A percentile compares a stretch with the other conserved stretches of the same genome.
phyloP scores from a whole-genome alignment of 2,797 vertebrate species.

The Menidia menidia region DNA sequence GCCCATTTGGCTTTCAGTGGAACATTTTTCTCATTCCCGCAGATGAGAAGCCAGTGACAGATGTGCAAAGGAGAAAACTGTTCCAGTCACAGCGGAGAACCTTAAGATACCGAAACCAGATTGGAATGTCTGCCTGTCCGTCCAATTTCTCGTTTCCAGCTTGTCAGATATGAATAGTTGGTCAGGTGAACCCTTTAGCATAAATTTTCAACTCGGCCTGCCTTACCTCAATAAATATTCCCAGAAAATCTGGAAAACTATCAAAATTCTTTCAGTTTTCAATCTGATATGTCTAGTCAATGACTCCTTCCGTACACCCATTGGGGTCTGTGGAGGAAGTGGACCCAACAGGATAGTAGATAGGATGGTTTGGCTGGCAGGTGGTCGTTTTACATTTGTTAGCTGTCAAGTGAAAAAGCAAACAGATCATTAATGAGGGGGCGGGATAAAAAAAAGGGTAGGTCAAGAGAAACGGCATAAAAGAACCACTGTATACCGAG shows the following conservation, averaged over 20 bases:
- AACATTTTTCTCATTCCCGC: constrained; percentile 25
- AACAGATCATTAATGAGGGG: no score
- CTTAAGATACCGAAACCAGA: neutral
- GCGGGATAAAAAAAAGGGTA: no score
- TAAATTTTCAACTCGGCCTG: neutral
- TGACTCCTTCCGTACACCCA: no score
- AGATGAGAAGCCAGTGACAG: constrained; percentile 11
- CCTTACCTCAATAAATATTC: neutral
- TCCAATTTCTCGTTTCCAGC: neutral
- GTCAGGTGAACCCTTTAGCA: neutral
- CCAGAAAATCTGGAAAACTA: no score
- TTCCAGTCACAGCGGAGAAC: neutral
- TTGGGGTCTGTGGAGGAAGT: no score
- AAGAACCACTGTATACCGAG: no score
- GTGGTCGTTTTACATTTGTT: no score
- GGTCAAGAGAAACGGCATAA: no score
- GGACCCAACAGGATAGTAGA: no score
- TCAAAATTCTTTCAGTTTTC: neutral
- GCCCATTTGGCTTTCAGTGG: constrained; percentile 30
- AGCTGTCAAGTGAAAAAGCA: no score
- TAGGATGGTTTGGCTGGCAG: no score
- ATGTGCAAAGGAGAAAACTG: constrained; percentile 6
- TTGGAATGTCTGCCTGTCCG: neutral
- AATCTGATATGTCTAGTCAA: no score
- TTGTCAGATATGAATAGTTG: neutral